Evolutionary conservation across 1,140 invertebrate genomes (phyloP).

Genomic region (Achatina immaculata): DNA sequence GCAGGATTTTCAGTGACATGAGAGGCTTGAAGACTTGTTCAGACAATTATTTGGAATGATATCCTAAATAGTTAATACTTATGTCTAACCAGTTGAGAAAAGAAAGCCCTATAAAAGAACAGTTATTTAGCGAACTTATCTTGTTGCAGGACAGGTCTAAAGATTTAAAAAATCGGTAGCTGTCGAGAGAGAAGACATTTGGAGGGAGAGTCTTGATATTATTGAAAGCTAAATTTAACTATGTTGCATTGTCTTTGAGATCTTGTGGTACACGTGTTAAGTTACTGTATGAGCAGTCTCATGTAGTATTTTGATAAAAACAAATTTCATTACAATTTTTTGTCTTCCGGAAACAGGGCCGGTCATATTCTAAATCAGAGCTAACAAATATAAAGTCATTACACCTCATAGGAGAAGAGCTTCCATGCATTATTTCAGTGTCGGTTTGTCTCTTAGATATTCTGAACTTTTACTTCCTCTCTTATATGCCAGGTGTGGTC

Average conservation of each 20-base stretch:
- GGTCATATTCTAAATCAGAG: no score
- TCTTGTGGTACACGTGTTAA: neutral
- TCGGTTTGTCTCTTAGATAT: no score
- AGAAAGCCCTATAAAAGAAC: neutral
- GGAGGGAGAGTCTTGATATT: neutral
- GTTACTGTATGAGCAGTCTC: neutral
- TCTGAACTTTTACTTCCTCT: no score
- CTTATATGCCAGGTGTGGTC: no score
- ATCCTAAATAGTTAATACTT: neutral
- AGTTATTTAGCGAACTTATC: neutral
- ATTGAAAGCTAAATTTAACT: neutral
- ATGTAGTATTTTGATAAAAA: neutral
- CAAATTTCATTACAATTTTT: no score
- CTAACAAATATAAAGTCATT: no score
- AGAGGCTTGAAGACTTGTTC: neutral
- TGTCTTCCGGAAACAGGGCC: no score
- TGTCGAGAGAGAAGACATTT: neutral
- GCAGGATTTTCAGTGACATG: neutral
- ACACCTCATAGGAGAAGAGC: no score
- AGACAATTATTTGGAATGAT: neutral
- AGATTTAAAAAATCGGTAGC: neutral
- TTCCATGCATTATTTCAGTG: no score
- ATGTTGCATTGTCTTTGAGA: neutral
- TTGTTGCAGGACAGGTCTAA: neutral
- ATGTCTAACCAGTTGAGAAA: neutral